phyloP scores from a whole-genome alignment of 2,888 invertebrate species.

The Noctuana brunneofusca region DNA sequence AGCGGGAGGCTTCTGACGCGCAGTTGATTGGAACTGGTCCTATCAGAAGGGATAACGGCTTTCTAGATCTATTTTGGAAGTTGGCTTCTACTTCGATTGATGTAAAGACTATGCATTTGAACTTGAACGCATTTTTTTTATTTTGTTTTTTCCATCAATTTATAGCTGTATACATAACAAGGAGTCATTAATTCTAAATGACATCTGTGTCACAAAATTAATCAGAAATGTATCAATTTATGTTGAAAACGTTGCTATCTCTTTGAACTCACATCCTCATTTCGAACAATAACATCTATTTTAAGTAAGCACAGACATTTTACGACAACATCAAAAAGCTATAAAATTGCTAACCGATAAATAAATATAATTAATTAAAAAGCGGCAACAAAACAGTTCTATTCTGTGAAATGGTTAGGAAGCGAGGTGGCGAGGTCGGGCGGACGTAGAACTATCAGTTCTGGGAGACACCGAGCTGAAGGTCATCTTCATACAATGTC shows the following conservation, averaged over 20 bases:
- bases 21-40: slow-evolving; percentile 66
- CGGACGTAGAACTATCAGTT: slow-evolving; percentile 52
- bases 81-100: neutral
- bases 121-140: too few species aligned
- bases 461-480: slow-evolving; percentile 46
- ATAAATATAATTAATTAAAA: slow-evolving; percentile 37
- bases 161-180: too few species aligned
- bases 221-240: neutral
- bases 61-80: neutral
- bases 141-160: too few species aligned
- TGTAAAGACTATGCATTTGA: too few species aligned
- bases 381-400: slow-evolving; percentile 38
- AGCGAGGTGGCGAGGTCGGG: slow-evolving; percentile 51
- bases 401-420: slow-evolving; percentile 56
- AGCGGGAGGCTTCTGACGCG: slow-evolving; percentile 68
- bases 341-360: slow-evolving; percentile 36
- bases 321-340: slow-evolving; percentile 39
- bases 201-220: neutral
- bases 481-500: slow-evolving; percentile 44
- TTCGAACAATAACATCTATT: slow-evolving; percentile 18
- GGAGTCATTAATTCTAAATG: neutral
- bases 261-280: slow-evolving; percentile 14
- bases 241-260: slow-evolving; percentile 7
- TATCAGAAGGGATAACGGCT: slow-evolving; percentile 21
- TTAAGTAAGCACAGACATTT: slow-evolving; percentile 5